Conservation (phyloP, 2,113 vertebrate genomes). For the Ophthalmolycus amberensis region DNA sequence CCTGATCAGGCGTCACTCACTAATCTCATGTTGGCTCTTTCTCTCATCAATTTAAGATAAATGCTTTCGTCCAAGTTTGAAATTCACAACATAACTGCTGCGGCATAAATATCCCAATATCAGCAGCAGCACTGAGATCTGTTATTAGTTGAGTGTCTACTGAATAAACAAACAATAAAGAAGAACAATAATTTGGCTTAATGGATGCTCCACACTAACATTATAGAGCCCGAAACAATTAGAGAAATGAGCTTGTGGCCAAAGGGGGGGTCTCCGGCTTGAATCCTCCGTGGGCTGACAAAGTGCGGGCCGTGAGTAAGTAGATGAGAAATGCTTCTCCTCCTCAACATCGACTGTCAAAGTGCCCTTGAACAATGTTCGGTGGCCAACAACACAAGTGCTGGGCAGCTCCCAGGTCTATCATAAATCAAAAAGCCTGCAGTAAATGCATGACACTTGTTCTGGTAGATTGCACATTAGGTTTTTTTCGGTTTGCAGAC, state of each 20-base stretch:
- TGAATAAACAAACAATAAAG: conserved; percentile 64
- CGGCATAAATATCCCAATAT: conserved; percentile 45
- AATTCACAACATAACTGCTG: conserved; percentile 41
- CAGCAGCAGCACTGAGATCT: conserved; percentile 12
- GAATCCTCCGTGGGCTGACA: conserved; percentile 53
- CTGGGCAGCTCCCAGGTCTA: conserved; percentile 78
- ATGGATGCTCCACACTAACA: conserved; percentile 39
- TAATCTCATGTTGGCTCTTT: not conserved
- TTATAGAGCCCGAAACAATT: conserved; percentile 67
- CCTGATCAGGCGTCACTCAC: conserved; percentile 2
- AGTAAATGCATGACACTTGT: conserved; percentile 76
- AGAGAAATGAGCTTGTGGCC: conserved; percentile 65
- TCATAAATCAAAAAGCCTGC: conserved; percentile 80
- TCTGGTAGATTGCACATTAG: conserved; percentile 73
- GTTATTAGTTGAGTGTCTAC: conserved; percentile 52
- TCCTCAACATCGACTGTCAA: conserved; percentile 75
- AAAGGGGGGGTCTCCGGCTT: conserved; percentile 55
- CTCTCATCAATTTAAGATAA: conserved; percentile 35
- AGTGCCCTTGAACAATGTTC: conserved; percentile 81
- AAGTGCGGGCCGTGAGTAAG: conserved; percentile 46
- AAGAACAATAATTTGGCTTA: conserved; percentile 59
- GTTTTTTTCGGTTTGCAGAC: conserved; percentile 7
- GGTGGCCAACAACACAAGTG: conserved; percentile 73
- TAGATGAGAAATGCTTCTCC: conserved; percentile 72
- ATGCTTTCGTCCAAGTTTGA: conserved; percentile 9